Evolutionary conservation across 64 coral and sea anemone species (phyloP).

Genomic region (Stichodactyla mertensii): DNA sequence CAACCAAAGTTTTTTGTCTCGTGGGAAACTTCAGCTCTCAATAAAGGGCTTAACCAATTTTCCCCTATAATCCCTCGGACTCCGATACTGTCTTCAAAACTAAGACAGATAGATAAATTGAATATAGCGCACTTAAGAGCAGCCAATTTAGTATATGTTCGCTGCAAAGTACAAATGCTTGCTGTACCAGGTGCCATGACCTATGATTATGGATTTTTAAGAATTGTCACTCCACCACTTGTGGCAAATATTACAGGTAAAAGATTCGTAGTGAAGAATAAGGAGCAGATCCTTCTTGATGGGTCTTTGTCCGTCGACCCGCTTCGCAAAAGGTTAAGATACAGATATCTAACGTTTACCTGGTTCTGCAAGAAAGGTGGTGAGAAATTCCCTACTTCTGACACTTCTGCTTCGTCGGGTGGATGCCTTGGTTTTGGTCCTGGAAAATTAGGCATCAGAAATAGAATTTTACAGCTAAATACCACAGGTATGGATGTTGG

Average conservation of each 20-base stretch:
- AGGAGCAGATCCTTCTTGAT: slow-evolving; percentile 10
- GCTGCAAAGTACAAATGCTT: slow-evolving; percentile 12
- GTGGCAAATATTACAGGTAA: slow-evolving; percentile 28
- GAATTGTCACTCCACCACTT: slow-evolving; percentile 16
- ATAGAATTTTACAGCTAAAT: not conserved
- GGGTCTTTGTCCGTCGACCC: slow-evolving; percentile 16
- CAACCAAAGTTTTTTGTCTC: not conserved
- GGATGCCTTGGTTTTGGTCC: slow-evolving; percentile 40
- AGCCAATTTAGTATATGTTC: slow-evolving; percentile 15
- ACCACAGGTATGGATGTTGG: slow-evolving; percentile 7
- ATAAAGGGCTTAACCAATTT: not conserved
- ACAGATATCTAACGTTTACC: not conserved
- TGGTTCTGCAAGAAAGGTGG: slow-evolving; percentile 35
- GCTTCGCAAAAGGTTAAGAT: not conserved
- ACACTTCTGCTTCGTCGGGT: not conserved
- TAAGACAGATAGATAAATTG: not conserved
- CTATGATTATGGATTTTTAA: slow-evolving; percentile 31
- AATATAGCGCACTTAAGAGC: not conserved
- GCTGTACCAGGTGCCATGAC: not conserved
- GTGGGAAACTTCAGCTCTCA: not conserved
- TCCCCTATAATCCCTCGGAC: not conserved
- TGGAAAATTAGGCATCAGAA: not conserved
- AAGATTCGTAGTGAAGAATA: not conserved
- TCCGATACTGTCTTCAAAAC: not conserved
- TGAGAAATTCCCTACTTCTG: not conserved